phyloP scores from a whole-genome alignment of 2,888 invertebrate species.

The Lepidocyrtoides sp. region DNA sequence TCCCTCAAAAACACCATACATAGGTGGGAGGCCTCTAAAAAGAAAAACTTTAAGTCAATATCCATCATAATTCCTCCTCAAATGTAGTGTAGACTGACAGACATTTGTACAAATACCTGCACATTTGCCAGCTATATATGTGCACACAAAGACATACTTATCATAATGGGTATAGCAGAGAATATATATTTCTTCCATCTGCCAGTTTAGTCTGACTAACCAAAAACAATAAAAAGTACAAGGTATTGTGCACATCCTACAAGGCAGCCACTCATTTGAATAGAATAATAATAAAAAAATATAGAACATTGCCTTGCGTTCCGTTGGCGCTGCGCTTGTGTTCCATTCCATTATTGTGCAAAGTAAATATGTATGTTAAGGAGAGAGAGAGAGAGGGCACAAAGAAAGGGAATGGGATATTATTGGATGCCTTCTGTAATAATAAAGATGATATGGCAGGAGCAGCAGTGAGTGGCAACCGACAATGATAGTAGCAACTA shows the following conservation, averaged over 20 bases:
- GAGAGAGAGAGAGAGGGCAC: slow-evolving; percentile 29
- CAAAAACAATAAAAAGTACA: slow-evolving; percentile 50
- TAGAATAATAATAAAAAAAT: slow-evolving; percentile 49
- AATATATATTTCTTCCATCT: not conserved
- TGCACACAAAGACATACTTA: not conserved
- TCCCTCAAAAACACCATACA: slow-evolving; percentile 28
- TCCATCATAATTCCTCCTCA: slow-evolving; percentile 60
- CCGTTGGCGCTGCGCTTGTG: not conserved
- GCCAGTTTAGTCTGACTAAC: slow-evolving; percentile 40
- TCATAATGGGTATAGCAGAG: not conserved
- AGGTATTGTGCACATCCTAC: slow-evolving; percentile 53
- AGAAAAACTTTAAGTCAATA: slow-evolving; percentile 57
- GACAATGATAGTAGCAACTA: not conserved
- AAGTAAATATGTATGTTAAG: slow-evolving; percentile 36
- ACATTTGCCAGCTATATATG: not conserved
- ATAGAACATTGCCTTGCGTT: slow-evolving; percentile 65
- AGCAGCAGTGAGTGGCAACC: slow-evolving; percentile 2
- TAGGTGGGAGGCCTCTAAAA: slow-evolving; percentile 56
- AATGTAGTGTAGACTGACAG: slow-evolving; percentile 9
- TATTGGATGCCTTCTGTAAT: not conserved
- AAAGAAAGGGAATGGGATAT: slow-evolving; percentile 25
- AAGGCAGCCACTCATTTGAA: slow-evolving; percentile 67
- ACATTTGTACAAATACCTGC: not conserved
- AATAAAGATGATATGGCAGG: not conserved
- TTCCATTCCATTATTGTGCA: slow-evolving; percentile 9